Evolutionary conservation across 2,113 vertebrate species (phyloP).

Genomic region (Saiga tatarica): DNA sequence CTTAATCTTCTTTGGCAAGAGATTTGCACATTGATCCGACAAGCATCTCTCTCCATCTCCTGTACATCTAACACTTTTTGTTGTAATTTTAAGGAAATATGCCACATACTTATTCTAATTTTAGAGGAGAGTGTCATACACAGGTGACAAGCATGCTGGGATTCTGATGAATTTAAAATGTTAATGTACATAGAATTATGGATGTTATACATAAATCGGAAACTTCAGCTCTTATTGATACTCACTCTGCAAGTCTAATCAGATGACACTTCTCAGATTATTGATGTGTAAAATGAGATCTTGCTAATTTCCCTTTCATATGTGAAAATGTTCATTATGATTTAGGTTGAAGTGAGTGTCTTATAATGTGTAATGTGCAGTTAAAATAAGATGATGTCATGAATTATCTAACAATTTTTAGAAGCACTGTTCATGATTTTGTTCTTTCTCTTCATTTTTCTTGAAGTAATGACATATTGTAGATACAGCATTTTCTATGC

Average conservation of each 20-base stretch:
- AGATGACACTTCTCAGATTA: slow-evolving; percentile 64
- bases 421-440: not conserved
- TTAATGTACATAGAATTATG: slow-evolving; percentile 42
- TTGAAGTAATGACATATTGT: not conserved
- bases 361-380: not conserved
- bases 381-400: slow-evolving; percentile 36
- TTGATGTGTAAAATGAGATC: slow-evolving; percentile 67
- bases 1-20: not conserved
- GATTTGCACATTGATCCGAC: not conserved
- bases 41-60: not conserved
- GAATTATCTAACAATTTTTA: slow-evolving; percentile 31
- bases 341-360: slow-evolving; percentile 21
- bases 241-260: slow-evolving; percentile 57
- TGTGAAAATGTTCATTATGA: slow-evolving; percentile 30
- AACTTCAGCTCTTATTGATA: slow-evolving; percentile 7
- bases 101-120: not conserved
- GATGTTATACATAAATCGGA: slow-evolving; percentile 3
- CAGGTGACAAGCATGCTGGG: not conserved
- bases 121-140: not conserved
- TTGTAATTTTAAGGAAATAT: not conserved
- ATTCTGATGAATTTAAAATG: slow-evolving; percentile 41
- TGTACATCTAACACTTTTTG: not conserved
- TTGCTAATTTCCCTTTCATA: slow-evolving; percentile 57
- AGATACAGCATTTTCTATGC: not conserved
- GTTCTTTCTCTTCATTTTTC: not conserved